Percentiles rank a stretch among this genome's conserved stretches.
phyloP scores from a whole-genome alignment of 2,888 invertebrate genomes.

The Tenthredo scrophulariae region DNA sequence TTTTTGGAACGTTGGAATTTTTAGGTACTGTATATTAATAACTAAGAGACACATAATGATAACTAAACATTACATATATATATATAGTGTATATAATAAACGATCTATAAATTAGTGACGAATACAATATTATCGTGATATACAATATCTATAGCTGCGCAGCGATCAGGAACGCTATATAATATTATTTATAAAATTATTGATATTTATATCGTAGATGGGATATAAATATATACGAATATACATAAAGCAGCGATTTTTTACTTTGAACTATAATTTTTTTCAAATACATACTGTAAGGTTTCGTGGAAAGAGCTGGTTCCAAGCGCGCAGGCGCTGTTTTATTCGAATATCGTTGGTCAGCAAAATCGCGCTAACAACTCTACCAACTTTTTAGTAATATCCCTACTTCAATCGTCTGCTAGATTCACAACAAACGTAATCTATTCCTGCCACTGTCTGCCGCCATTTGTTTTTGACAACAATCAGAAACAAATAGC shows the following conservation, averaged over 20 bases:
- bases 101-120: conserved; percentile 31
- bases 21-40: conserved; percentile 29
- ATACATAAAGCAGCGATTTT: conserved; percentile 22
- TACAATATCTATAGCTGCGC: conserved; percentile 14
- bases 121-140: not conserved
- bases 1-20: conserved; percentile 20
- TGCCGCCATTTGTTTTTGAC: too few relatives aligned
- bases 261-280: conserved; percentile 4
- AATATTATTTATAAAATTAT: conserved; percentile 33
- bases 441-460: too few relatives aligned
- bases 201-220: conserved; percentile 45
- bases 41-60: not conserved
- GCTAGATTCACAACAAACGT: too few relatives aligned
- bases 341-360: too few relatives aligned
- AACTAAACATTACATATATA: conserved; percentile 5
- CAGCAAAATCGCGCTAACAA: too few relatives aligned
- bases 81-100: not conserved
- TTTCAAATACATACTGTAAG: not conserved
- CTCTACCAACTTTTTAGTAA: too few relatives aligned
- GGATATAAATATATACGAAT: not conserved
- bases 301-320: too few relatives aligned
- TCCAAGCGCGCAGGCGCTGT: too few relatives aligned
- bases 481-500: too few relatives aligned
- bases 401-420: too few relatives aligned
- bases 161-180: conserved; percentile 9